Evolutionary conservation across 2,113 vertebrate genomes (phyloP).

Genomic region (Brevimyrus niger): DNA sequence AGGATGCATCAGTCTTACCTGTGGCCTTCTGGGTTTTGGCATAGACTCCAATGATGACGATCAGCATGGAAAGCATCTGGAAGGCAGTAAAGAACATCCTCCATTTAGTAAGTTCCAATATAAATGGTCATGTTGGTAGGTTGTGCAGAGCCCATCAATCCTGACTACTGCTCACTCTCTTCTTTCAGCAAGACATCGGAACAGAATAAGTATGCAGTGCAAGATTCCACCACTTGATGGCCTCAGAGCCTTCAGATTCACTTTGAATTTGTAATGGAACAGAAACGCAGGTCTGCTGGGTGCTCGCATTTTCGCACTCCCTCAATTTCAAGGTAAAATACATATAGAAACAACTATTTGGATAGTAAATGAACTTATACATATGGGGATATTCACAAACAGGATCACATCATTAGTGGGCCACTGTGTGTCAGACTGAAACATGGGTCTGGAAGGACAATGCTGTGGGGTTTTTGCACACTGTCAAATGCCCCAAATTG

Average conservation of each 20-base stretch:
- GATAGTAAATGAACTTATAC: neutral
- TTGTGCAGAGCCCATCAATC: neutral
- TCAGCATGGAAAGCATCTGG: constrained; percentile 63
- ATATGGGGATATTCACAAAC: neutral
- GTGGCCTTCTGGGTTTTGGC: constrained; percentile 63
- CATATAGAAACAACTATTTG: neutral
- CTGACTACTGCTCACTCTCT: neutral
- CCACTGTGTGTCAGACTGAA: neutral
- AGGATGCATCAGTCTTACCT: constrained; percentile 40
- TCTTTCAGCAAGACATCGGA: neutral
- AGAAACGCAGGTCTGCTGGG: neutral
- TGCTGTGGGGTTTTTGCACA: neutral
- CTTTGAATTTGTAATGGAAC: neutral
- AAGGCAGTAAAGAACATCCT: constrained; percentile 7
- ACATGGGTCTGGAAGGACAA: neutral
- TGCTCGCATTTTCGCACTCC: neutral
- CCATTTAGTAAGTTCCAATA: neutral
- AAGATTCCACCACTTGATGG: neutral
- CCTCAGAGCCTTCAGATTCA: neutral
- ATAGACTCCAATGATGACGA: constrained; percentile 62
- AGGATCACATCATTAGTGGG: neutral
- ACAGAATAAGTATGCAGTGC: neutral
- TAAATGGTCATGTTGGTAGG: neutral
- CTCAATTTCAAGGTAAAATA: neutral
- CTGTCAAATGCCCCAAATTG: neutral